These are phyloP conservation scores for Arctopsyche grandis DNA, from an alignment of 1,140 invertebrate species.

Conservation along the genomic window DNA sequence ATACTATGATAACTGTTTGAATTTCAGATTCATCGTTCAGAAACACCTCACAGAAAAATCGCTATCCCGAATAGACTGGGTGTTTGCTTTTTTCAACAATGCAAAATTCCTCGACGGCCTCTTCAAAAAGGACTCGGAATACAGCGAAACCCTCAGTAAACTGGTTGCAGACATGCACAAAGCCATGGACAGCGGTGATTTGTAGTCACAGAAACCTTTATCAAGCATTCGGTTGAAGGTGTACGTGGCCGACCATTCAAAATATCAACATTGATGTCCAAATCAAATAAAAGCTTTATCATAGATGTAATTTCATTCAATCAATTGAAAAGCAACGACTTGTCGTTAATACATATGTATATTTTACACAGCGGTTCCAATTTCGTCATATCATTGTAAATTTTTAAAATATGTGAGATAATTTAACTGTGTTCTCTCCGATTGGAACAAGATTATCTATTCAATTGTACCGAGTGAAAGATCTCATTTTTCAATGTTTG, in stretches of 20 bases:
- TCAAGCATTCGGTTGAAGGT: not conserved
- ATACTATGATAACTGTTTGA: slow-evolving; percentile 1
- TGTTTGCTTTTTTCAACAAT: slow-evolving; percentile 84
- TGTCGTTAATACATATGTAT: too few species aligned
- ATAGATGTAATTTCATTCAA: too few species aligned
- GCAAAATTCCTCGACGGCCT: slow-evolving; percentile 80
- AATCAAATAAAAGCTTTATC: too few species aligned
- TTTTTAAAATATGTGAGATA: too few species aligned
- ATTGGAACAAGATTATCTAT: too few species aligned
- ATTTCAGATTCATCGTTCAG: slow-evolving; percentile 69
- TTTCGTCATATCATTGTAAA: too few species aligned
- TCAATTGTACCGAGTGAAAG: not conserved
- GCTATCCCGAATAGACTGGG: slow-evolving; percentile 80
- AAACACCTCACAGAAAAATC: slow-evolving; percentile 90
- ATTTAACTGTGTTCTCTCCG: too few species aligned
- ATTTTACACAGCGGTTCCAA: too few species aligned
- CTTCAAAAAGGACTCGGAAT: slow-evolving; percentile 77
- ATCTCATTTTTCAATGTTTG: not conserved
- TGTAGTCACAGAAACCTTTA: slow-evolving; percentile 58
- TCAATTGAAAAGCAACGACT: too few species aligned
- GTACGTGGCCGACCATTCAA: not conserved
- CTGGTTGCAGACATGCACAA: slow-evolving; percentile 83
- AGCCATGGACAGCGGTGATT: slow-evolving; percentile 82
- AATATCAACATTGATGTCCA: too few species aligned
- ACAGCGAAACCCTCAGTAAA: slow-evolving; percentile 73